Conservation (phyloP, 2,888 invertebrate genomes). For the Cryptophagus acutangulus region DNA sequence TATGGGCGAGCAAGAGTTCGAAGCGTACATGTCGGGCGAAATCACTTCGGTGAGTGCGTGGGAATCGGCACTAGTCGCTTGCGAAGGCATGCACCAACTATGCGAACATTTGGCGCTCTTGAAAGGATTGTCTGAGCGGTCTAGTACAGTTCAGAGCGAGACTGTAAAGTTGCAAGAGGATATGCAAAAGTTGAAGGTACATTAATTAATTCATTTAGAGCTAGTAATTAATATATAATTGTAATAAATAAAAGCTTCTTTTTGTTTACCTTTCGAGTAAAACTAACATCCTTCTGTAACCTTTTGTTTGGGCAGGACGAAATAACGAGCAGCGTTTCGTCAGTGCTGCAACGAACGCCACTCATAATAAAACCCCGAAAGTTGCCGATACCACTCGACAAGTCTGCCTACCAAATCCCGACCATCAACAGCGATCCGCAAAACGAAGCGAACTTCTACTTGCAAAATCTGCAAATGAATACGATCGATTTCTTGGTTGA, state of each 20-base stretch:
- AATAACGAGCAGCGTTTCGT: too few relatives aligned
- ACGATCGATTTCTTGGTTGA: constrained; percentile 25
- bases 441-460: constrained; percentile 34
- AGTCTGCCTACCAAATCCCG: constrained; percentile 22
- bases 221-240: constrained; percentile 5
- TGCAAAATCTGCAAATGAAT: constrained; percentile 39
- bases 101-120: constrained; percentile 71
- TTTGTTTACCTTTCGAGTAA: background rate
- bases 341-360: constrained; percentile 70
- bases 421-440: constrained; percentile 13
- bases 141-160: constrained; percentile 58
- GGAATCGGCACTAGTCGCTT: constrained; percentile 76
- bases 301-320: constrained; percentile 8
- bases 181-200: constrained; percentile 67
- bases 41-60: constrained; percentile 78
- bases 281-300: background rate
- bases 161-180: constrained; percentile 64
- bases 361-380: constrained; percentile 62
- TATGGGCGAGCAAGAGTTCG: constrained; percentile 88
- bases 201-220: constrained; percentile 6
- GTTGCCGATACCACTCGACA: constrained; percentile 55
- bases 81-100: constrained; percentile 79
- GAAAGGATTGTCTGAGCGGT: constrained; percentile 61
- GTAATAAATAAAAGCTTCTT: constrained; percentile 5
- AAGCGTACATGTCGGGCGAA: constrained; percentile 89